These are phyloP conservation scores for Meteorus sp. DNA, from an alignment of 1,140 invertebrate species.

Conservation along the genomic window DNA sequence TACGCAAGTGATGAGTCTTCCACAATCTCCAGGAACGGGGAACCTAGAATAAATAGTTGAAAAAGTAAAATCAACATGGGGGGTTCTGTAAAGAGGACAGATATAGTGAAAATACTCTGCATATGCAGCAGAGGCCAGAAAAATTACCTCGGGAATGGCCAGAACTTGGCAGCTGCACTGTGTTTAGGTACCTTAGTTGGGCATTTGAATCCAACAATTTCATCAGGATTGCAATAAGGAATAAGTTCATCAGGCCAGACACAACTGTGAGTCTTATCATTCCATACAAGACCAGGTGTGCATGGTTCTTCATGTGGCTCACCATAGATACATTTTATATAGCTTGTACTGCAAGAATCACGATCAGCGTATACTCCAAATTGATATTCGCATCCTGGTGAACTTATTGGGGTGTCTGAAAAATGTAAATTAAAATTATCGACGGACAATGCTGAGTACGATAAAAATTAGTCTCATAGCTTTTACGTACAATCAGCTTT, in stretches of 20 bases:
- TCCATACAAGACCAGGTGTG: slow-evolving; percentile 84
- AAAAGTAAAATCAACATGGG: slow-evolving; percentile 12
- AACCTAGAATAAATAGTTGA: slow-evolving; percentile 60
- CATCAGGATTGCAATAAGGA: slow-evolving; percentile 85
- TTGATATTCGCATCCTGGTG: slow-evolving; percentile 82
- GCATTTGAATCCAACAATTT: slow-evolving; percentile 81
- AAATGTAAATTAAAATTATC: slow-evolving; percentile 7
- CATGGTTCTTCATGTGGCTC: slow-evolving; percentile 77
- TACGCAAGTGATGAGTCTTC: slow-evolving; percentile 84
- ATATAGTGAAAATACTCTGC: not conserved
- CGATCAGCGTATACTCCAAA: slow-evolving; percentile 86
- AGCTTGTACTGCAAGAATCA: slow-evolving; percentile 78
- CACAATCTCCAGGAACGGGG: slow-evolving; percentile 79
- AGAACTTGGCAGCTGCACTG: slow-evolving; percentile 80
- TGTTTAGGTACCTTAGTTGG: slow-evolving; percentile 79
- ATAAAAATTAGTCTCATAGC: not conserved
- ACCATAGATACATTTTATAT: slow-evolving; percentile 84
- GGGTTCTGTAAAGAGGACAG: not conserved
- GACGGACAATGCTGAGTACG: not conserved
- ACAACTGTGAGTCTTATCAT: slow-evolving; percentile 84
- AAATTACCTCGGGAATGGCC: slow-evolving; percentile 75
- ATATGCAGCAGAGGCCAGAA: not conserved
- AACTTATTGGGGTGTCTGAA: slow-evolving; percentile 77
- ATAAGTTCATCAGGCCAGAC: slow-evolving; percentile 91
- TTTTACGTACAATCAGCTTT: slow-evolving; percentile 74